A percentile compares a stretch with the other conserved stretches of the same genome.
phyloP scores from a whole-genome alignment of 2,113 vertebrate species.

The Nanger granti region DNA sequence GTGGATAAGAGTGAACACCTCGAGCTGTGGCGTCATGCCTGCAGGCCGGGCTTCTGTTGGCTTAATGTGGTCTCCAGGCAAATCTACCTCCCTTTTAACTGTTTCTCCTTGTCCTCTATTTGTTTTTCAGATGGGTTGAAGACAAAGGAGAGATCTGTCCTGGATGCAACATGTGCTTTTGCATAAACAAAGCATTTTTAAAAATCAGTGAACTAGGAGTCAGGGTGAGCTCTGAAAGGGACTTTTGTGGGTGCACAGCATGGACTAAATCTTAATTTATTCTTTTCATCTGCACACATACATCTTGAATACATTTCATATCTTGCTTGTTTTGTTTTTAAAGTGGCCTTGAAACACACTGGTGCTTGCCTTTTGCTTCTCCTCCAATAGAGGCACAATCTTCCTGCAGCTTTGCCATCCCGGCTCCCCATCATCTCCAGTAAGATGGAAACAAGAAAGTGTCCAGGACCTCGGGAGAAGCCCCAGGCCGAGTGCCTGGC shows the following conservation, averaged over 20 bases:
- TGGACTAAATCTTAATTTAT: neutral
- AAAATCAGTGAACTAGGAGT: conserved; percentile 31
- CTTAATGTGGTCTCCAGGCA: conserved; percentile 11
- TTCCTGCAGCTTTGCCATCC: neutral
- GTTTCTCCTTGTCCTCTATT: conserved; percentile 49
- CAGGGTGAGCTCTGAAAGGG: conserved; percentile 43
- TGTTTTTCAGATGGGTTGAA: conserved; percentile 54
- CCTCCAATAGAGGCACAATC: accelerated
- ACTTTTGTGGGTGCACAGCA: neutral
- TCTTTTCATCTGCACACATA: neutral
- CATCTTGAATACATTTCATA: neutral
- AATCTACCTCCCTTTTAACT: neutral
- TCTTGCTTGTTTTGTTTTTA: neutral
- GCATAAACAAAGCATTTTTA: conserved; percentile 57
- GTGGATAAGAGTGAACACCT: neutral
- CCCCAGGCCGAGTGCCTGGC: accelerated
- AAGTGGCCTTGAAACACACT: neutral
- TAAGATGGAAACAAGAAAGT: accelerated
- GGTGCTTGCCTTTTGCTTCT: neutral
- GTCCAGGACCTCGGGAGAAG: too few relatives aligned
- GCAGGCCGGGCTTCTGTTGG: conserved; percentile 44
- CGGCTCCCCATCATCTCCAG: accelerated
- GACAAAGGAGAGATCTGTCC: conserved; percentile 32
- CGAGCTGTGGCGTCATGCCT: neutral
- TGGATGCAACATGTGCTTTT: conserved; percentile 35